A percentile compares a stretch with the other conserved stretches of the same genome.
phyloP scores from a whole-genome alignment of 1,140 invertebrate genomes.

The Bombus affinis region DNA sequence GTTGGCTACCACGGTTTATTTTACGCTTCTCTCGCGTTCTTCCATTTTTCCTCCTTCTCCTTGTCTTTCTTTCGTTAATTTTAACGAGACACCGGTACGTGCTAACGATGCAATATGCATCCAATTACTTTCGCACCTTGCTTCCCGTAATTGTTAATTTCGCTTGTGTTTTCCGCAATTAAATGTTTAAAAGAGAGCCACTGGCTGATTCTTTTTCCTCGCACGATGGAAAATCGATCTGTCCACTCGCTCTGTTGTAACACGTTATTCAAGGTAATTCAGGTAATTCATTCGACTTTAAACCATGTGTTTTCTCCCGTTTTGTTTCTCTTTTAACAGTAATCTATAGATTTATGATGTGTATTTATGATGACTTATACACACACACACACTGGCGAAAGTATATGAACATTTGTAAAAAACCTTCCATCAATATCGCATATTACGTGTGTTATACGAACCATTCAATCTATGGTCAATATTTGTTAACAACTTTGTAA shows the following conservation, averaged over 20 bases:
- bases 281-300: not conserved
- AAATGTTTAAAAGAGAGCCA: constrained; percentile 37
- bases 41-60: not conserved
- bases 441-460: too few relatives aligned
- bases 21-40: constrained; percentile 1
- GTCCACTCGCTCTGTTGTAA: not conserved
- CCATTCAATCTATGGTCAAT: not conserved
- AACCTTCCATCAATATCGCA: too few relatives aligned
- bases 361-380: too few relatives aligned
- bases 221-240: not conserved
- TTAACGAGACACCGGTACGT: constrained; percentile 49
- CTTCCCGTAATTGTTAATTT: constrained; percentile 43
- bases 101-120: constrained; percentile 48
- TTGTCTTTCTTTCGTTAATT: constrained; percentile 30
- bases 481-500: not conserved
- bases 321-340: not conserved
- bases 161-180: constrained; percentile 37
- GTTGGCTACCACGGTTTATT: constrained; percentile 16
- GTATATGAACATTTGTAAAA: too few relatives aligned
- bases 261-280: not conserved
- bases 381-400: too few relatives aligned
- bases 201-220: not conserved
- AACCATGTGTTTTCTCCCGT: not conserved
- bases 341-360: too few relatives aligned
- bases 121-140: constrained; percentile 44